Evolutionary conservation across 2,888 invertebrate genomes (phyloP).

Genomic region (Drosophila paramelanica): DNA sequence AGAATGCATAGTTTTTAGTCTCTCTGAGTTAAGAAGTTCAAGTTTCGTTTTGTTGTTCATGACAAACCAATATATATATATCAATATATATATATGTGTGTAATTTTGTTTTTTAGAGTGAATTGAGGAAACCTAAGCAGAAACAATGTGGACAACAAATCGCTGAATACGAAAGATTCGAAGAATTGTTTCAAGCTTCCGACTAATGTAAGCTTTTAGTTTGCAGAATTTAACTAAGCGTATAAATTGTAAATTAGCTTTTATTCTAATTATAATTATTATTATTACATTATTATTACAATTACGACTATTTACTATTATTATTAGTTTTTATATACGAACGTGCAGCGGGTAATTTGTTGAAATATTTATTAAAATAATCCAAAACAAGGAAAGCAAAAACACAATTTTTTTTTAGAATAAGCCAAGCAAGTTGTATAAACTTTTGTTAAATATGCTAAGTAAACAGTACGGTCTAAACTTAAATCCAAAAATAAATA

Average conservation of each 20-base stretch:
- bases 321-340: conserved; percentile 62
- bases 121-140: conserved; percentile 3
- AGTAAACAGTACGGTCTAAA: conserved; percentile 44
- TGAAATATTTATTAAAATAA: conserved; percentile 73
- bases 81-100: conserved; percentile 15
- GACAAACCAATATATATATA: conserved; percentile 44
- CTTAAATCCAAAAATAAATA: conserved; percentile 40
- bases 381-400: conserved; percentile 31
- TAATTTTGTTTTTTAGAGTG: conserved; percentile 37
- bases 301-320: conserved; percentile 36
- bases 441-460: conserved; percentile 77
- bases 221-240: conserved; percentile 64
- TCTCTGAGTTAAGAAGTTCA: conserved; percentile 8
- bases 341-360: conserved; percentile 68
- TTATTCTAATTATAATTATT: conserved; percentile 53
- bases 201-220: conserved; percentile 61
- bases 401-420: conserved; percentile 59
- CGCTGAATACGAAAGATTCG: conserved; percentile 51
- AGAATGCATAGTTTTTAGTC: conserved; percentile 28
- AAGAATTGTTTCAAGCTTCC: conserved; percentile 73
- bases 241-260: conserved; percentile 58
- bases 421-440: conserved; percentile 70
- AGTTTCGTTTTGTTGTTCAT: conserved; percentile 50
- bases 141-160: conserved; percentile 16
- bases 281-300: conserved; percentile 30